Percentiles rank a stretch among this genome's conserved stretches.
phyloP scores from a whole-genome alignment of 2,797 vertebrate species.

The Sebastes aleutianus region DNA sequence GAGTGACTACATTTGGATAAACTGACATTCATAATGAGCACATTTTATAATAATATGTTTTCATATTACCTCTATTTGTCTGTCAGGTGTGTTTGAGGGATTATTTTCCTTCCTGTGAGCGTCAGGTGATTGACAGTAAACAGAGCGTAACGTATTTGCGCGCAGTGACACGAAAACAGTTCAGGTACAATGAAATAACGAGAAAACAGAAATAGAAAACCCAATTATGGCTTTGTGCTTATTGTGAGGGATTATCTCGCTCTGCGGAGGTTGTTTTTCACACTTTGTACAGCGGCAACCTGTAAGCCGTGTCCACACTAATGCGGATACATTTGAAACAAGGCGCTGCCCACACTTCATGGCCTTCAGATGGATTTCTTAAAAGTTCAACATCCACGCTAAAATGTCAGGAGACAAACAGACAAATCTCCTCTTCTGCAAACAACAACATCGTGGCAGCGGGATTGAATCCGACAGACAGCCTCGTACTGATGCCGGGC shows the following conservation, averaged over 20 bases:
- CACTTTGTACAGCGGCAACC: not conserved
- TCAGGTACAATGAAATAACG: constrained; percentile 26
- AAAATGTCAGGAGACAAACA: constrained; percentile 4
- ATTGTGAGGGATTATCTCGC: constrained; percentile 43
- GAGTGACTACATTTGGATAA: not conserved
- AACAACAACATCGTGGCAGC: not conserved
- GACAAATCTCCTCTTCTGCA: not conserved
- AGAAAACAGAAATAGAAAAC: constrained; percentile 25
- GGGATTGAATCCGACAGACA: not conserved
- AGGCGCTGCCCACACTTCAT: constrained; percentile 4
- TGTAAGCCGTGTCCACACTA: not conserved
- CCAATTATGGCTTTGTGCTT: constrained; percentile 37
- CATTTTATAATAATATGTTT: not conserved
- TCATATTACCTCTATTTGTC: not conserved
- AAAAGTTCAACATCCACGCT: not conserved
- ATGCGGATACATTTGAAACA: constrained; percentile 1
- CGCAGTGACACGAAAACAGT: constrained; percentile 17
- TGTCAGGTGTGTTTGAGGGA: constrained; percentile 20
- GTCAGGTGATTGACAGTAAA: constrained; percentile 40
- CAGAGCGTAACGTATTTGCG: constrained; percentile 14
- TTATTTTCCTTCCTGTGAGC: constrained; percentile 10
- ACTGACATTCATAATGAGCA: not conserved
- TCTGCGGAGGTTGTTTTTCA: constrained; percentile 20
- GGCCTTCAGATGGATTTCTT: not conserved
- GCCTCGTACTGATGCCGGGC: not conserved